A percentile compares a stretch with the other conserved stretches of the same genome.
These are phyloP conservation scores for Ardeotis arabs DNA, from an alignment of 2,113 vertebrate genomes.

Conservation along the genomic window DNA sequence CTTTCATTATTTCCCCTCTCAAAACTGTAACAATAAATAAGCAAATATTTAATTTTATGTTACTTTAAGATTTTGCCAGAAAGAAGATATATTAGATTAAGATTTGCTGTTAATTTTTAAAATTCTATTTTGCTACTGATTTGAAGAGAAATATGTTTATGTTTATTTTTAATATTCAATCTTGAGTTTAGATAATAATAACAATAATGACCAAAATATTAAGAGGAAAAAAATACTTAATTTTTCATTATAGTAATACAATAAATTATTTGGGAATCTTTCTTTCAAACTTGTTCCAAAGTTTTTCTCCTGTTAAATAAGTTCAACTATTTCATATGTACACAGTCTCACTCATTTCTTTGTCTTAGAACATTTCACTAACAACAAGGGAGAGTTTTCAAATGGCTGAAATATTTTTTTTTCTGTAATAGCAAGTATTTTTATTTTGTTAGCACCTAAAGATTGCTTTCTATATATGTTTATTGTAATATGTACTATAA, in stretches of 20 bases:
- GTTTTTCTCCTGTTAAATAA: not conserved
- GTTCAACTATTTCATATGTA: not conserved
- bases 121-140: not conserved
- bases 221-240: not conserved
- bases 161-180: not conserved
- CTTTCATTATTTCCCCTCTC: not conserved
- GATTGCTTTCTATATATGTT: not conserved
- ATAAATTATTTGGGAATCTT: not conserved
- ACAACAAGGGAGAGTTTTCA: not conserved
- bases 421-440: not conserved
- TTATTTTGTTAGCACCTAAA: not conserved
- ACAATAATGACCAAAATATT: not conserved
- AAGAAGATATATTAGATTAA: not conserved
- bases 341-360: not conserved
- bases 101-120: not conserved
- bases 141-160: not conserved
- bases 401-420: not conserved
- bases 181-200: not conserved
- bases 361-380: not conserved
- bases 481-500: not conserved
- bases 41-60: not conserved
- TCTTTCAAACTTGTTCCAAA: no score
- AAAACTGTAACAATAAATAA: not conserved
- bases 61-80: not conserved
- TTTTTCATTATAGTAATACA: not conserved